Conservation (phyloP, 1,140 invertebrate species). For the Hyles vespertilio region DNA sequence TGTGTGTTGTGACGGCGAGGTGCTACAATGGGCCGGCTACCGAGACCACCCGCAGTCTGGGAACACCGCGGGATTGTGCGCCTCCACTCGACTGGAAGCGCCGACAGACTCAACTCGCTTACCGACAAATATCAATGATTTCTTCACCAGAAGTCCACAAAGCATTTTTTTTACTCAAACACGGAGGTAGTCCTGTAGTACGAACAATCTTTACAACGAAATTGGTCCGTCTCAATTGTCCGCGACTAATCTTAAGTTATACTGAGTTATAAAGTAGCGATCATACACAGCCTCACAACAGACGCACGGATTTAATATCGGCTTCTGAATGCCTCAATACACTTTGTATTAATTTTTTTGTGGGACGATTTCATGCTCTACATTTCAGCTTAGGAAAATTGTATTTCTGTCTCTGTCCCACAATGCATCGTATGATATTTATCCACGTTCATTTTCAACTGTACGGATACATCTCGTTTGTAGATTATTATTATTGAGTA, state of each 20-base stretch:
- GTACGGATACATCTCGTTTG: no score
- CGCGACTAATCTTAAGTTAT: constrained; percentile 31
- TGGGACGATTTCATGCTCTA: no score
- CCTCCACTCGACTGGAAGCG: constrained; percentile 55
- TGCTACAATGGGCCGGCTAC: constrained; percentile 26
- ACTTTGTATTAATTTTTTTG: not conserved
- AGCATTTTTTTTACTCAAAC: constrained; percentile 15
- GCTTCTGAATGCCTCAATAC: constrained; percentile 21
- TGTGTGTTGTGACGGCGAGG: constrained; percentile 34
- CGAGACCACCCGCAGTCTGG: constrained; percentile 53
- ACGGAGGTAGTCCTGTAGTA: constrained; percentile 39
- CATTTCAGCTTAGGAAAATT: no score
- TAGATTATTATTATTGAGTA: no score
- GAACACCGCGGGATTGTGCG: constrained; percentile 34
- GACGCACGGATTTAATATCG: constrained; percentile 11
- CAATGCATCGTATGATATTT: no score
- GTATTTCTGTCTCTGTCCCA: no score
- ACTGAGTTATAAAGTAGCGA: constrained; percentile 20
- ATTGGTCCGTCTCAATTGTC: constrained; percentile 54
- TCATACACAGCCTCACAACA: constrained; percentile 21
- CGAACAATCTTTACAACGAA: constrained; percentile 38
- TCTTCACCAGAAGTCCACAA: constrained; percentile 14
- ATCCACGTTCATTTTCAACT: no score
- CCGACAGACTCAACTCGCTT: constrained; percentile 17
- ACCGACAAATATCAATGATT: constrained; percentile 55